Base-by-base conservation (phyloP, 2,113 vertebrate genomes). In the Chloropsis hardwickii region DNA sequence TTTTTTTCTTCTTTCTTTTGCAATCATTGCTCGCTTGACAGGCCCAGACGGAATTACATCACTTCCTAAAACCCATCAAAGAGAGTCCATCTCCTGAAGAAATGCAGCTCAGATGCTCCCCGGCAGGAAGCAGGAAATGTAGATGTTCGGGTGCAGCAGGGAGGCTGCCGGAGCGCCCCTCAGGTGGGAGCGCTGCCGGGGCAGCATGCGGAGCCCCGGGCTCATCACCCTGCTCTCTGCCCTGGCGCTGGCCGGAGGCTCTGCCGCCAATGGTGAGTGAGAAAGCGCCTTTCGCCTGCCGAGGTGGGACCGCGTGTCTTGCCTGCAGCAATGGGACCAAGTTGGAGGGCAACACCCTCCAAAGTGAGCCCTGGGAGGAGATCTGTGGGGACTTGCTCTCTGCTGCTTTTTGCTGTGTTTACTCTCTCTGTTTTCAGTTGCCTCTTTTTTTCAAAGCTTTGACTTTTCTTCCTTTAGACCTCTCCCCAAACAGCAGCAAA, bases 111-210 rank as follows among this genome's bases (percentile, higher is more conserved):
- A 96, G 96, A 97, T 96, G 97, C 96, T 97, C 98, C 97, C 94
- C 86, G 96, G 97, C 98, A 98, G 98, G 98, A 98, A 99, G 97
- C 98, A 99, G 99, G 98, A 99, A 99, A 99, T 98, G 97, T 97
- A 94, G 97, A 93, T 92, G 92, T 91, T 95, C 28, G 93, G 92
- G 93, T 80, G 94, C 93, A 93, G 95, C 89, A 31, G 87, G 78
- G 76, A 94, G 92, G 54, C 81, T 35, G 85, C 58, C 31, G 19
- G 71, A 86, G 86, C 70, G 64, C 96, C 89, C 97, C 97, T 96
- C 94, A 39, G 95, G 71, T 81, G 90, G 82, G 74, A 88, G 88
- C 67, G 45, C 88, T 64, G 82, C 93, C 94, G 29, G 79, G 96
- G 96, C 94, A 96, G 96, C 96, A 97, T 97, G 97, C 71, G 31